These are phyloP conservation scores for Phasia obesa DNA, from an alignment of 2,888 invertebrate genomes.

Conservation along the genomic window DNA sequence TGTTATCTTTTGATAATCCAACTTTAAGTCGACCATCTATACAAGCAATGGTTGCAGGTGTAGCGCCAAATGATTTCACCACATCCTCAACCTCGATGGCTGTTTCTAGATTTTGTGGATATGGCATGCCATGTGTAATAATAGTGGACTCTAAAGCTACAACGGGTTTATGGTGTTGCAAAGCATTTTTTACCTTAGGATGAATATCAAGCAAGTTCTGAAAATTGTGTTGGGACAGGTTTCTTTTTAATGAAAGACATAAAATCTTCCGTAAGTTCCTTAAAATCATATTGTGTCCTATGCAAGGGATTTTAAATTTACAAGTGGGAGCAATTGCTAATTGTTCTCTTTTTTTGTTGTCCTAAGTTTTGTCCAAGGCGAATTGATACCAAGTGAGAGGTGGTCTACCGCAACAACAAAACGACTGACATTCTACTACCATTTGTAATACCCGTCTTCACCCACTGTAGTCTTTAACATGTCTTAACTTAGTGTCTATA, in stretches of 20 bases:
- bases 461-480: no score
- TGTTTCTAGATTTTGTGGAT: constrained; percentile 94
- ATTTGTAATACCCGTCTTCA: no score
- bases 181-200: constrained; percentile 87
- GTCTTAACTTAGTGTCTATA: no score
- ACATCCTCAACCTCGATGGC: constrained; percentile 85
- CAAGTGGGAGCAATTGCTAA: no score
- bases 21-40: constrained; percentile 91
- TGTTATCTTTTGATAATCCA: constrained; percentile 87
- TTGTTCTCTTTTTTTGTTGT: neutral
- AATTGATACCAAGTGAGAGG: no score
- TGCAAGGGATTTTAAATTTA: no score
- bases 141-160: constrained; percentile 99
- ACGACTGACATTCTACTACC: no score
- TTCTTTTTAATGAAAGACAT: neutral
- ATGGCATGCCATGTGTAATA: constrained; percentile 99
- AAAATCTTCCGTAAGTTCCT: constrained; percentile 21
- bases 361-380: no score
- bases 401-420: no score
- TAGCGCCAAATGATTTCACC: constrained; percentile 89
- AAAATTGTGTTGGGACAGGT: neutral
- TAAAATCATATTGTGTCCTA: constrained; percentile 42
- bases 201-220: constrained; percentile 82
- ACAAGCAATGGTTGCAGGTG: constrained; percentile 96
- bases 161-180: constrained; percentile 87